A percentile compares a stretch with the other conserved stretches of the same genome.
Conservation (phyloP, 2,888 invertebrate genomes). For the Automeris io region DNA sequence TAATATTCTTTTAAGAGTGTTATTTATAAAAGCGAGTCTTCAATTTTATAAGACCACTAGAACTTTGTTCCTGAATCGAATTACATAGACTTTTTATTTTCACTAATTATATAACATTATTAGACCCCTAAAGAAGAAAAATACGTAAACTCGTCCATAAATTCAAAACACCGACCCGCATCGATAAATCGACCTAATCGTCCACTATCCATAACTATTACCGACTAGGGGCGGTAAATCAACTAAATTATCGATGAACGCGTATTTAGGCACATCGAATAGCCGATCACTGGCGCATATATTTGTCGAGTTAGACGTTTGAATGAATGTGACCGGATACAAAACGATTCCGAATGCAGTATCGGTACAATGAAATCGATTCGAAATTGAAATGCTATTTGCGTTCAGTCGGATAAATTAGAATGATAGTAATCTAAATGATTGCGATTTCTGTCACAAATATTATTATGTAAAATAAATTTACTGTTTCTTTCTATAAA, state of each 20-base stretch:
- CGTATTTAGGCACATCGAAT: slow-evolving; percentile 25
- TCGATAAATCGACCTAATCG: slow-evolving; percentile 18
- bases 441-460: no score
- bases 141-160: no score
- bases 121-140: no score
- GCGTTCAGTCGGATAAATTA: background rate
- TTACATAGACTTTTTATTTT: no score
- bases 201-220: slow-evolving; percentile 24
- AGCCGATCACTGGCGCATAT: slow-evolving; percentile 20
- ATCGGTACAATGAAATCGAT: background rate
- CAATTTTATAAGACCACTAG: no score
- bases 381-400: background rate
- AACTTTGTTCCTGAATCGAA: no score
- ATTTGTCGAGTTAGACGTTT: slow-evolving; percentile 14
- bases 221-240: slow-evolving; percentile 28
- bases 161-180: background rate
- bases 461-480: no score
- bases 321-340: slow-evolving; percentile 2
- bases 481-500: no score
- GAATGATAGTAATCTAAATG: no score
- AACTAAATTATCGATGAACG: slow-evolving; percentile 21
- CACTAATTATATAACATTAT: no score
- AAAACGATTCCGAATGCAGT: background rate
- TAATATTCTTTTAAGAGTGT: no score
- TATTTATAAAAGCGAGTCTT: no score